These are phyloP conservation scores for Agapornis roseicollis DNA, from an alignment of 2,113 vertebrate genomes.

Conservation along the genomic window DNA sequence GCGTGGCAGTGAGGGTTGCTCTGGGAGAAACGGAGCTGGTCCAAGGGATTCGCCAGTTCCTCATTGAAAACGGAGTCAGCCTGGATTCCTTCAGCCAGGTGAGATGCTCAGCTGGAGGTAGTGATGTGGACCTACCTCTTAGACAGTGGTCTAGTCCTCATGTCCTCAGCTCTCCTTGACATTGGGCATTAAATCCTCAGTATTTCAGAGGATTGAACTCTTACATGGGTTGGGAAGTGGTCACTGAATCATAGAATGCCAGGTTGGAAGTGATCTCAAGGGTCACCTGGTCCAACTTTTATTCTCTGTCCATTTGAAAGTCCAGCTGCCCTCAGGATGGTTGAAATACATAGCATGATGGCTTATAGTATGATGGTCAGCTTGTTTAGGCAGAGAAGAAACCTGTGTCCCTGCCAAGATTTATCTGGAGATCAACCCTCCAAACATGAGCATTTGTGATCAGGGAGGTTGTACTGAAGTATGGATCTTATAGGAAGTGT, in stretches of 20 bases:
- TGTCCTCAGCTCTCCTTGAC: not conserved
- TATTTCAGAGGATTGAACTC: not conserved
- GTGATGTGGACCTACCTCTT: not conserved
- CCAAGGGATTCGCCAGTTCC: conserved; percentile 91
- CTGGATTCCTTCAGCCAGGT: conserved; percentile 98
- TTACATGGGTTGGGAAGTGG: not conserved
- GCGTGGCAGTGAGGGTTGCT: conserved; percentile 91
- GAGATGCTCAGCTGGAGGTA: not conserved
- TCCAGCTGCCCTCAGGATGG: rapidly evolving
- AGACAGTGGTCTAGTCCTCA: not conserved
- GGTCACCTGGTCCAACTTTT: not conserved
- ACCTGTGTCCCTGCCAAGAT: not conserved
- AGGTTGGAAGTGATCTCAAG: not conserved
- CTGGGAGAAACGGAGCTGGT: conserved; percentile 96
- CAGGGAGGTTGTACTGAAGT: too few species aligned
- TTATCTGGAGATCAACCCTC: not conserved
- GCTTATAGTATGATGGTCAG: not conserved
- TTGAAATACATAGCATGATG: rapidly evolving
- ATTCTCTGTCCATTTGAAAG: not conserved
- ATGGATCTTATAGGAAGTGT: not conserved
- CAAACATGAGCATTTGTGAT: not conserved
- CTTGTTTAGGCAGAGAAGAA: not conserved
- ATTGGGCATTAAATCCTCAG: not conserved
- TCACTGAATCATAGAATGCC: not conserved
- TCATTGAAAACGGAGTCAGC: conserved; percentile 85